Evolutionary conservation across 2,113 vertebrate species (phyloP).

Genomic region (Nannospalax galili): DNA sequence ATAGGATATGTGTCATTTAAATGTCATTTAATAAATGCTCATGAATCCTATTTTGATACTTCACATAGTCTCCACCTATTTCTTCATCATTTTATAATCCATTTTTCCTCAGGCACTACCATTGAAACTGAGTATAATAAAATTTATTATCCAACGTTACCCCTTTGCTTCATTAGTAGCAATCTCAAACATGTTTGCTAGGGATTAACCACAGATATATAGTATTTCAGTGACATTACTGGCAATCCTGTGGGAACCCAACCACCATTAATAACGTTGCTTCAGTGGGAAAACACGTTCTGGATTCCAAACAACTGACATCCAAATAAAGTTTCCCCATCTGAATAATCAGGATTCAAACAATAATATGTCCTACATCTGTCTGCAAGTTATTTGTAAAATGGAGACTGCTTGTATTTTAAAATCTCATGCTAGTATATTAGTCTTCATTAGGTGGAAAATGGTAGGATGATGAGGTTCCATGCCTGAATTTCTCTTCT

Average conservation of each 20-base stretch:
- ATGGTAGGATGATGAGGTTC: conserved; percentile 32
- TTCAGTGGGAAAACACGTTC: conserved; percentile 54
- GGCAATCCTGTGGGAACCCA: neutral
- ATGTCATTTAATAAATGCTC: conserved; percentile 42
- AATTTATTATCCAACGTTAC: conserved; percentile 11
- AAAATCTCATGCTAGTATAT: conserved; percentile 54
- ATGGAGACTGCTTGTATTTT: conserved; percentile 15
- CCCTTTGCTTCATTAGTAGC: neutral
- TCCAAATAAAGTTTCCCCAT: conserved; percentile 60
- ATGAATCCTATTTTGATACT: neutral
- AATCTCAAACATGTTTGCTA: neutral
- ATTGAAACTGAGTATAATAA: neutral
- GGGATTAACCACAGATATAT: neutral
- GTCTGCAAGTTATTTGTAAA: conserved; percentile 53
- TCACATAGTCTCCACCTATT: conserved; percentile 9
- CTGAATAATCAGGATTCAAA: conserved; percentile 62
- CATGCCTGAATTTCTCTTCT: conserved; percentile 12
- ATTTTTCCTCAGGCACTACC: conserved; percentile 5
- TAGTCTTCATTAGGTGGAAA: conserved; percentile 34
- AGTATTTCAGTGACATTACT: conserved; percentile 43
- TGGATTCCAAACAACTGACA: conserved; percentile 64
- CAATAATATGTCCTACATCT: conserved; percentile 56
- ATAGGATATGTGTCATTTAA: conserved; percentile 22
- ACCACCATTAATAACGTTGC: conserved; percentile 33
- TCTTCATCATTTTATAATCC: conserved; percentile 40